Conservation (phyloP, 2,888 invertebrate species). For the Tineola bisselliella region DNA sequence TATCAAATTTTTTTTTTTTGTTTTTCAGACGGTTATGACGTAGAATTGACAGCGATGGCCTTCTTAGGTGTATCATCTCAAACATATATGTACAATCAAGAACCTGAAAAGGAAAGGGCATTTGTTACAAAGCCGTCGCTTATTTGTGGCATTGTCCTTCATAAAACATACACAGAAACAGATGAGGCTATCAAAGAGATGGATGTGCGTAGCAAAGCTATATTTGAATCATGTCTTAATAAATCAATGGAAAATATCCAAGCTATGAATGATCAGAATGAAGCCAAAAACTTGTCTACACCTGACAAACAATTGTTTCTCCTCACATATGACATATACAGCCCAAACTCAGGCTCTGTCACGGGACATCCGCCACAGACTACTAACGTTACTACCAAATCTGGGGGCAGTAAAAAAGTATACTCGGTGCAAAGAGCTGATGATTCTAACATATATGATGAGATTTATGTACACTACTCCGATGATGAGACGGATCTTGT, state of each 20-base stretch:
- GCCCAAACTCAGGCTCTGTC: conserved; percentile 52
- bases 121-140: conserved; percentile 48
- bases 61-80: conserved; percentile 52
- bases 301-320: conserved; percentile 66
- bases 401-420: conserved; percentile 64
- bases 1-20: background rate
- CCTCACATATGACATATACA: conserved; percentile 76
- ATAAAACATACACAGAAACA: conserved; percentile 35
- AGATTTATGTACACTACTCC: conserved; percentile 66
- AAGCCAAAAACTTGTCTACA: conserved; percentile 63
- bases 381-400: conserved; percentile 57
- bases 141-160: conserved; percentile 49
- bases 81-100: conserved; percentile 24
- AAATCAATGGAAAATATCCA: conserved; percentile 65
- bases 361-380: conserved; percentile 53
- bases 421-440: conserved; percentile 46
- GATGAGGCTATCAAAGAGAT: conserved; percentile 43
- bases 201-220: conserved; percentile 44
- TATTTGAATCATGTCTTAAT: conserved; percentile 49
- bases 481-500: conserved; percentile 67
- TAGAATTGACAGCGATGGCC: conserved; percentile 57
- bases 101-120: background rate
- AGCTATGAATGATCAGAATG: conserved; percentile 81
- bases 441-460: conserved; percentile 52
- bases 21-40: conserved; percentile 45